These are phyloP conservation scores for Drosophila paranaensis DNA, from an alignment of 2,888 invertebrate species.

Conservation along the genomic window DNA sequence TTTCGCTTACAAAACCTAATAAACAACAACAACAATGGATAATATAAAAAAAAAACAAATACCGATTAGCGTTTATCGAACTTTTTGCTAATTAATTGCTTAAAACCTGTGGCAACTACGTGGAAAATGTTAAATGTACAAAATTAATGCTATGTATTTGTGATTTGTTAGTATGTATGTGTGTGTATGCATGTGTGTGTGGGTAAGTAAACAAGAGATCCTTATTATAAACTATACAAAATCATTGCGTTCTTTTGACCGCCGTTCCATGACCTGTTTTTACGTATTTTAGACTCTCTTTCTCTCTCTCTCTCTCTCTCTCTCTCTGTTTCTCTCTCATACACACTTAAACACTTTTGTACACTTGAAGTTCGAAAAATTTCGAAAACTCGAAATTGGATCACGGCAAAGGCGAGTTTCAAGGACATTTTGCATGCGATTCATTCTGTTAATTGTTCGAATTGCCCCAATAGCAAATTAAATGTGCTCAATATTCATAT, in stretches of 20 bases:
- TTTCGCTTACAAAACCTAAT: constrained; percentile 76
- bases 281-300: background rate
- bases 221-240: constrained; percentile 27
- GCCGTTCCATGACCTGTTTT: constrained; percentile 48
- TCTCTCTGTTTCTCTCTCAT: constrained; percentile 5
- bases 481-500: background rate
- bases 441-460: background rate
- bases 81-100: constrained; percentile 9
- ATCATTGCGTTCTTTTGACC: constrained; percentile 79
- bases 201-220: constrained; percentile 19
- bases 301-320: background rate
- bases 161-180: constrained; percentile 11
- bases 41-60: constrained; percentile 64
- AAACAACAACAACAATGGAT: constrained; percentile 83
- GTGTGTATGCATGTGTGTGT: constrained; percentile 31
- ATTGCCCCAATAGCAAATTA: background rate
- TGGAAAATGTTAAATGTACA: constrained; percentile 42
- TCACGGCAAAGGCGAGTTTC: constrained; percentile 34
- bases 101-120: constrained; percentile 45
- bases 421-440: constrained; percentile 32
- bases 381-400: constrained; percentile 37
- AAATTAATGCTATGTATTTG: constrained; percentile 29
- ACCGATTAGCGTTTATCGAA: constrained; percentile 75
- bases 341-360: constrained; percentile 46
- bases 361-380: constrained; percentile 45